Conservation (phyloP, 2,797 vertebrate genomes). For the Crypturellus tataupa region DNA sequence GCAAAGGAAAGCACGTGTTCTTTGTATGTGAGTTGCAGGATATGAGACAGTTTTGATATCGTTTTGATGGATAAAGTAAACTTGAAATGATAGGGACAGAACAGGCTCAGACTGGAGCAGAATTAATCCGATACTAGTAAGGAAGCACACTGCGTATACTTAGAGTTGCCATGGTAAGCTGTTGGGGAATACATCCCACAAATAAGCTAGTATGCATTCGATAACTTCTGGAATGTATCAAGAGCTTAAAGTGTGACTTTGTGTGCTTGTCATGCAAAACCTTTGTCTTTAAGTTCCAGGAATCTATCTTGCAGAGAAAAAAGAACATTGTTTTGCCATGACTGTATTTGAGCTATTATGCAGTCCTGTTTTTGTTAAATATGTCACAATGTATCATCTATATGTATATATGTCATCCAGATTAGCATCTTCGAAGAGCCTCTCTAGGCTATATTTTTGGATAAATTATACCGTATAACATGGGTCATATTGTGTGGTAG, state of each 20-base stretch:
- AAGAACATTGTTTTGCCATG: neutral
- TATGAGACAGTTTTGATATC: neutral
- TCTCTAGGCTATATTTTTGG: neutral
- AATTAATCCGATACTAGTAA: neutral
- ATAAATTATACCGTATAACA: neutral
- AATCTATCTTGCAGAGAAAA: neutral
- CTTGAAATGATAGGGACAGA: neutral
- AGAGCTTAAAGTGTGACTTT: neutral
- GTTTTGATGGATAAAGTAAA: neutral
- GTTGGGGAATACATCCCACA: neutral
- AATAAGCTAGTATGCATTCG: neutral
- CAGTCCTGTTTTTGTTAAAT: neutral
- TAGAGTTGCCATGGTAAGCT: neutral
- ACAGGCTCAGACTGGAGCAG: neutral
- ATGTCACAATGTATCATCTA: neutral
- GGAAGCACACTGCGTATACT: neutral
- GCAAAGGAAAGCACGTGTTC: neutral
- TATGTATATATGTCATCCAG: neutral
- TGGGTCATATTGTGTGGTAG: neutral
- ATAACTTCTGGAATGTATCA: neutral
- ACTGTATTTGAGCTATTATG: neutral
- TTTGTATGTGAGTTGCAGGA: neutral
- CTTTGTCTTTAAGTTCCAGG: neutral
- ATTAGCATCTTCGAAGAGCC: neutral
- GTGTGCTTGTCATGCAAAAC: neutral